Evolutionary conservation across 2,113 vertebrate species (phyloP), one percentile per base, ranked within the genome.

Genomic region (Pithys albifrons): DNA sequence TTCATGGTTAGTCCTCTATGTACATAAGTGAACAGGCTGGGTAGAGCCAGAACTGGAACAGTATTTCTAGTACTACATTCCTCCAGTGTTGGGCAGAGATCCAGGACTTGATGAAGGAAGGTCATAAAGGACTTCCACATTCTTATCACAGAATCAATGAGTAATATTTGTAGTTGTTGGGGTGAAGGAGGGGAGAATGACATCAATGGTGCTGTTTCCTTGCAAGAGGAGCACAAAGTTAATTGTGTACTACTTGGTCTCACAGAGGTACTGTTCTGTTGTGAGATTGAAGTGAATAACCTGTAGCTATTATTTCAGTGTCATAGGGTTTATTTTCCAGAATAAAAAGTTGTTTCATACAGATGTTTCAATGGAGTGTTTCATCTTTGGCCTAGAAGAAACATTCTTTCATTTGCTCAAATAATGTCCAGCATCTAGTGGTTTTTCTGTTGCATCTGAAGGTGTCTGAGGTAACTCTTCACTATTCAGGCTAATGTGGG

Each of bases 11-110:
- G 9, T 66, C 7, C 25, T 78, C 71, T 0, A 2, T 28, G 43
- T 29, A 9, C 4, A 2, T 9, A 19, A 5, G 19, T n/a, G 45
- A 75, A 19, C 11, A 66, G 37, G 19, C 13, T 71, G 70, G 8
- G 35, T 59, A 9, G 0, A 3, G 45, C 67, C 66, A 46, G 22
- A 69, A 76, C 15, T 0, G 1, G 35, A 6, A 12, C 2, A 8
- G 15, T 31, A 64, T 54, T 72, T 72, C 28, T 15, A 46, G 71
- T 19, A 14, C 10, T 37, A 28, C 48, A 6, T 93, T 64, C 59
- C 31, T 43, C 25, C 20, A 3, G 2, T 14, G 11, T 11, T 85
- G 39, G 62, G 25, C 35, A 55, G 45, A 71, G 17, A 72, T 52
- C 27, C 18, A 33, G 88, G 29, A 28, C 35, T 58, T 49, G 45